Evolutionary conservation across 2,113 vertebrate species (phyloP).

Genomic region (Calidris pygmaea): DNA sequence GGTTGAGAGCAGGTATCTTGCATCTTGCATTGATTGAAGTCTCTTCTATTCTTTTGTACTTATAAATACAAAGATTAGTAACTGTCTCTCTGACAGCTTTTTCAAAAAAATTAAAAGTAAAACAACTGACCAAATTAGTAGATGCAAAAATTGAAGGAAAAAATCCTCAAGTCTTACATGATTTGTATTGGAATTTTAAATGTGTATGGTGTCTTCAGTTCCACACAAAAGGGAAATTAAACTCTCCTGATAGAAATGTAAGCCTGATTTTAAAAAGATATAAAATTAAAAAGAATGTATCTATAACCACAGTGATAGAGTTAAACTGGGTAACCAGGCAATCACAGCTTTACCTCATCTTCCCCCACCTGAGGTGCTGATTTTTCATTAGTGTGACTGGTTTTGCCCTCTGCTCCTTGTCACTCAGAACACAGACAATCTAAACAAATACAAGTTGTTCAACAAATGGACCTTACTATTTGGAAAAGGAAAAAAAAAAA

Average conservation of each 20-base stretch:
- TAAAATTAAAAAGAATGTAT: background rate
- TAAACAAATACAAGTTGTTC: background rate
- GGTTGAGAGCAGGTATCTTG: rapidly evolving
- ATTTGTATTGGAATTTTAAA: background rate
- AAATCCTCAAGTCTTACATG: background rate
- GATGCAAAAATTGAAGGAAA: background rate
- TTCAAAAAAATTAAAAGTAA: background rate
- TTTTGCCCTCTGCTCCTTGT: background rate
- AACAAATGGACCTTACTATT: background rate
- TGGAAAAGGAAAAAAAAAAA: too few species aligned
- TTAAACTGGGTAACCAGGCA: background rate
- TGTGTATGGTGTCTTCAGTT: background rate
- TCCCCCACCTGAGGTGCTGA: background rate
- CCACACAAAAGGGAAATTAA: background rate
- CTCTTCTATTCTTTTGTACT: background rate
- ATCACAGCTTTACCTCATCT: background rate
- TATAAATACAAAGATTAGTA: background rate
- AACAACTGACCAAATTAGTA: background rate
- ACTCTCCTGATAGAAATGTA: background rate
- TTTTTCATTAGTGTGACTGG: background rate
- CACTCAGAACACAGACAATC: background rate
- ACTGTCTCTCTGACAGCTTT: background rate
- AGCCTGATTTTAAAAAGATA: background rate
- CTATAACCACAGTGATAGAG: background rate
- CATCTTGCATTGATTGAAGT: background rate